These are phyloP conservation scores for Salarias fasciatus DNA, from an alignment of 2,797 vertebrate species.

Conservation along the genomic window DNA sequence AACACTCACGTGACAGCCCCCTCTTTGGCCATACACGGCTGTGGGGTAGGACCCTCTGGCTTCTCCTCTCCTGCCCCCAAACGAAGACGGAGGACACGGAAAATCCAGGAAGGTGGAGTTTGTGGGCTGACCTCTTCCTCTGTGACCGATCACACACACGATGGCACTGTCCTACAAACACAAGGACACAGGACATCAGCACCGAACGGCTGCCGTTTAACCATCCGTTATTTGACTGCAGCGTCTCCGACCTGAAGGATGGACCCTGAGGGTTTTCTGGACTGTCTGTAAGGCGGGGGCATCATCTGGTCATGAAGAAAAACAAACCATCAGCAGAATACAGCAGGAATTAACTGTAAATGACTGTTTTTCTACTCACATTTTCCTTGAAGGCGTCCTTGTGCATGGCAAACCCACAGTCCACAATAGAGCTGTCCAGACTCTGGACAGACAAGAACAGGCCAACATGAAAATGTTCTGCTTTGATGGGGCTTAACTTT, in stretches of 20 bases:
- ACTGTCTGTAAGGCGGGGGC: slow-evolving; percentile 65
- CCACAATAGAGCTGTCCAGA: slow-evolving; percentile 89
- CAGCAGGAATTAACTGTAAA: too few relatives aligned
- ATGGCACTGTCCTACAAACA: slow-evolving; percentile 79
- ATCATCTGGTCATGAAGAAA: slow-evolving; percentile 62
- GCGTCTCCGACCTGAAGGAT: slow-evolving; percentile 79
- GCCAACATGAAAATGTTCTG: background rate
- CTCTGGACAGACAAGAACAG: slow-evolving; percentile 70
- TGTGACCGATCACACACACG: slow-evolving; percentile 78
- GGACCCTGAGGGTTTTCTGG: slow-evolving; percentile 62
- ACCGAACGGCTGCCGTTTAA: too few relatives aligned
- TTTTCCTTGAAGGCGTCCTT: slow-evolving; percentile 74
- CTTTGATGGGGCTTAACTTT: too few relatives aligned
- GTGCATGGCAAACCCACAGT: slow-evolving; percentile 79
- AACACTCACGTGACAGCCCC: slow-evolving; percentile 80
- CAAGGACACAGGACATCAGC: slow-evolving; percentile 8
- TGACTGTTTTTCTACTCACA: slow-evolving; percentile 62
- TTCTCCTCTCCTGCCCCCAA: slow-evolving; percentile 61
- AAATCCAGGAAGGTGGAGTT: slow-evolving; percentile 63
- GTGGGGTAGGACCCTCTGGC: slow-evolving; percentile 66
- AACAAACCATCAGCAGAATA: background rate
- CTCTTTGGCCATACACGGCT: slow-evolving; percentile 76
- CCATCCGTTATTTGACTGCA: too few relatives aligned
- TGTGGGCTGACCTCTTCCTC: slow-evolving; percentile 65
- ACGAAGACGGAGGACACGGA: slow-evolving; percentile 56